A percentile compares a stretch with the other conserved stretches of the same genome.
phyloP scores from a whole-genome alignment of 1,140 invertebrate species.

The Conus betulinus region DNA sequence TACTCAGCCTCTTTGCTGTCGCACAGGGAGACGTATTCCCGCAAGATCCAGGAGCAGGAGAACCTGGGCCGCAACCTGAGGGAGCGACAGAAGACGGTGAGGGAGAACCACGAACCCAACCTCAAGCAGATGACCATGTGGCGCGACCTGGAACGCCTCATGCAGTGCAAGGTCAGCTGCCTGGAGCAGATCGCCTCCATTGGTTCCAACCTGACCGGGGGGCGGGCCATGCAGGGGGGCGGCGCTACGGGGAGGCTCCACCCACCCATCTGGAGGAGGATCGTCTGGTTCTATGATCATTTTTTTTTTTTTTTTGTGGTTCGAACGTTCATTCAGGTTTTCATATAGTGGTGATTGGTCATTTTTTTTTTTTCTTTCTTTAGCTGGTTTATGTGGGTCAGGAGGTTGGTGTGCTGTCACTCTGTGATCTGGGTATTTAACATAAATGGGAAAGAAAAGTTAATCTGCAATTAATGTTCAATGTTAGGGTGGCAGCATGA shows the following conservation, averaged over 20 bases:
- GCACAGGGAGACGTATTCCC: slow-evolving; percentile 76
- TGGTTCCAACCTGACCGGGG: slow-evolving; percentile 34
- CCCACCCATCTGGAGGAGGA: slow-evolving; percentile 66
- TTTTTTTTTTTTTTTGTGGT: not conserved
- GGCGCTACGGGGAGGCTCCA: slow-evolving; percentile 54
- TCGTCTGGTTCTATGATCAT: slow-evolving; percentile 61
- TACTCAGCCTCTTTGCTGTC: not conserved
- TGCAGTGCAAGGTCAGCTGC: slow-evolving; percentile 75
- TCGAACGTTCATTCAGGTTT: no score
- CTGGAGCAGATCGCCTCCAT: slow-evolving; percentile 53
- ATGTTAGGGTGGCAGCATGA: no score
- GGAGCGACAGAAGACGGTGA: slow-evolving; percentile 80
- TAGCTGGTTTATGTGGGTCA: not conserved
- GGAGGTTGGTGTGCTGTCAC: not conserved
- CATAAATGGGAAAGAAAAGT: not conserved
- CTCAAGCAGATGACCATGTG: slow-evolving; percentile 83
- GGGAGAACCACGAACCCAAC: slow-evolving; percentile 78
- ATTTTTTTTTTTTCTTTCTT: slow-evolving; percentile 1
- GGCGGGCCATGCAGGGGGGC: not conserved
- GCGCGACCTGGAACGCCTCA: slow-evolving; percentile 79
- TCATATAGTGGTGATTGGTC: not conserved
- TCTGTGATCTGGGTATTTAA: not conserved
- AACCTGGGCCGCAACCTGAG: slow-evolving; percentile 78
- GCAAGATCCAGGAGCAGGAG: slow-evolving; percentile 80
- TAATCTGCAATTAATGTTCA: no score